A percentile compares a stretch with the other conserved stretches of the same genome.
phyloP scores from a whole-genome alignment of 2,113 vertebrate species.

The Rhodinocichla rosea region DNA sequence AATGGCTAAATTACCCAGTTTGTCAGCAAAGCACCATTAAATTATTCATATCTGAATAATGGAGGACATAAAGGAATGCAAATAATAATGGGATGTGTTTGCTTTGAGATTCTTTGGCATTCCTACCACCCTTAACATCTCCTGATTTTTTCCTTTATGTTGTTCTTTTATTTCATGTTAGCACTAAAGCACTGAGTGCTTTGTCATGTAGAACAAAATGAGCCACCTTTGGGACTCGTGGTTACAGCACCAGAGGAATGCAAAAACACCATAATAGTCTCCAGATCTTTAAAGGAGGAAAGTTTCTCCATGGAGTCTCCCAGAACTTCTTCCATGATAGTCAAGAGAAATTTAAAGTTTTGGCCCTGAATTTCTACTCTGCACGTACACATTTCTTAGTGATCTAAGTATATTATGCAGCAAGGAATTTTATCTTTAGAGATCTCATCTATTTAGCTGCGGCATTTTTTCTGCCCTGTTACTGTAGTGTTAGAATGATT shows the following conservation, averaged over 20 bases:
- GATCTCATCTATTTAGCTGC: not conserved
- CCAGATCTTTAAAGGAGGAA: not conserved
- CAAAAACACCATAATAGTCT: not conserved
- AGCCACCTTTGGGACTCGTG: not conserved
- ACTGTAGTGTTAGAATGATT: not conserved
- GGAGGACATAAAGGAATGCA: not conserved
- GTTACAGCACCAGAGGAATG: not conserved
- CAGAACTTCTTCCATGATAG: not conserved
- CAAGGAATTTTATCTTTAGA: not conserved
- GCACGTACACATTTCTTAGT: accelerated
- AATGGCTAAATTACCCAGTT: not conserved
- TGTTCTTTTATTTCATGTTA: not conserved
- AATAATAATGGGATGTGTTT: not conserved
- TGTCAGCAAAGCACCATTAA: not conserved
- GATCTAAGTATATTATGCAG: not conserved
- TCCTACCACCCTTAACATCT: not conserved
- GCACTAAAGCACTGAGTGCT: not conserved
- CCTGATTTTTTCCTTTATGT: not conserved
- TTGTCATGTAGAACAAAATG: not conserved
- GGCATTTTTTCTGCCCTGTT: not conserved
- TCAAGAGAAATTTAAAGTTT: not conserved
- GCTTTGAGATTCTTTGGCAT: not conserved
- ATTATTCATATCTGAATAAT: not conserved
- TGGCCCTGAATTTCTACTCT: not conserved
- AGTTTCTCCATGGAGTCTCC: not conserved